phyloP scores from a whole-genome alignment of 2,113 vertebrate genomes.

The Syrmaticus mikado region DNA sequence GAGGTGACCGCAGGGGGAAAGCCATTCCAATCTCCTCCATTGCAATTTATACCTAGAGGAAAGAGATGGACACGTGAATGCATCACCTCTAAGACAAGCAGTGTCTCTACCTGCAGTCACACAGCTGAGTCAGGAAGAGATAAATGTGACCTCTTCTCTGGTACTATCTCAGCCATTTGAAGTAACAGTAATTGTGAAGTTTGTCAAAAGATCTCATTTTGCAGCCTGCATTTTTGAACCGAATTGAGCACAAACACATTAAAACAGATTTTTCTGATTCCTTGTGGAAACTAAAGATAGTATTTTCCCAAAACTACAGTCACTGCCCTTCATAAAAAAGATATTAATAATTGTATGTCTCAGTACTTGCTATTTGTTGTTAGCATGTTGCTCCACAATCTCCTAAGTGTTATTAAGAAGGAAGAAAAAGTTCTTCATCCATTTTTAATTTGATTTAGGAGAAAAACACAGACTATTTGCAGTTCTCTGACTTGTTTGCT shows the following conservation, averaged over 20 bases:
- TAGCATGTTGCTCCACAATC: not conserved
- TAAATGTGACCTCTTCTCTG: not conserved
- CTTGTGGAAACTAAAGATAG: not conserved
- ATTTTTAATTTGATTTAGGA: not conserved
- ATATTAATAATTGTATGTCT: not conserved
- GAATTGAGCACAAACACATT: not conserved
- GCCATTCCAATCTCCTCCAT: slow-evolving; percentile 10
- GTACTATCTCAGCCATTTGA: not conserved
- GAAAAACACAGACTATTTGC: not conserved
- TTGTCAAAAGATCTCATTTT: not conserved
- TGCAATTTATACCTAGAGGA: slow-evolving; percentile 7
- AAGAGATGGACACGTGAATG: slow-evolving; percentile 11
- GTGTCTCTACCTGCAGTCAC: not conserved
- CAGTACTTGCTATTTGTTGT: not conserved
- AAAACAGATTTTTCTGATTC: not conserved
- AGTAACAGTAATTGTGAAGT: not conserved
- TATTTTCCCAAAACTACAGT: not conserved
- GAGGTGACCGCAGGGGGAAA: slow-evolving; percentile 20
- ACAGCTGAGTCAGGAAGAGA: not conserved
- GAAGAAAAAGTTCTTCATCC: not conserved
- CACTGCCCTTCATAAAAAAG: not conserved
- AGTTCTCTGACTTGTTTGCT: not conserved
- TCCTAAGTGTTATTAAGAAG: not conserved
- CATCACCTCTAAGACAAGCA: not conserved
- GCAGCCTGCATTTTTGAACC: not conserved